Evolutionary conservation across 2,113 vertebrate genomes (phyloP), one percentile per base, ranked within the genome.

Genomic region (Anarrhichthys ocellatus): DNA sequence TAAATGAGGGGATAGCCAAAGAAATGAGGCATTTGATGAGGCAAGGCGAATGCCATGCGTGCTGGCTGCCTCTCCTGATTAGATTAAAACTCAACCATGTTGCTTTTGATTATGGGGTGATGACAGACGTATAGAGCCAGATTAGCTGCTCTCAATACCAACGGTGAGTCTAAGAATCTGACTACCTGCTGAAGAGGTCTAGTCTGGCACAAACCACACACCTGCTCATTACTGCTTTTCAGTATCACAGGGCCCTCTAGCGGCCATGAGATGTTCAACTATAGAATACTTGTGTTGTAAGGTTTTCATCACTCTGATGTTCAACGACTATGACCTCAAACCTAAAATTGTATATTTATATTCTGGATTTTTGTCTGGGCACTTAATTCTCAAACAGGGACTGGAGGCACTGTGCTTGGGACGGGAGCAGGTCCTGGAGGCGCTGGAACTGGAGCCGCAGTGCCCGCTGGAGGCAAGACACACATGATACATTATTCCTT

Each of bases 21-120:
- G 63, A 92, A 92, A 87, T 90, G 40, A 90, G 81, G 86, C 90
- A 89, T 91, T 87, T 87, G 82, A 91, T 92, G 91, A 92, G 80
- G 83, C 79, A 86, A 88, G 24, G 80, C 65, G 72, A 86, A 91
- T 91, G 87, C 84, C 84, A 85, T 86, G 82, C 67, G 44, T 87
- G 62, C 76, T 84, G 78, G 62, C 82, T 82, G 86, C 72, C 72
- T 73, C 64, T 64, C 34, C 59, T 85, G 80, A 88, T 91, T 86
- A 81, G 42, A 86, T 70, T 70, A 73, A 86, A 83, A 50, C 38
- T 87, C 61, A 76, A 72, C 62, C 83, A 68, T 72, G 76, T 76
- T 84, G 75, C 69, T 70, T 90, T 86, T 88, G 81, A 89, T 85
- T 64, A 89, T 6, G 2, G 20, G 15, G 38, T 80, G 83, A 87